Evolutionary conservation across 2,113 vertebrate species (phyloP).

Genomic region (Ptyas mucosa): DNA sequence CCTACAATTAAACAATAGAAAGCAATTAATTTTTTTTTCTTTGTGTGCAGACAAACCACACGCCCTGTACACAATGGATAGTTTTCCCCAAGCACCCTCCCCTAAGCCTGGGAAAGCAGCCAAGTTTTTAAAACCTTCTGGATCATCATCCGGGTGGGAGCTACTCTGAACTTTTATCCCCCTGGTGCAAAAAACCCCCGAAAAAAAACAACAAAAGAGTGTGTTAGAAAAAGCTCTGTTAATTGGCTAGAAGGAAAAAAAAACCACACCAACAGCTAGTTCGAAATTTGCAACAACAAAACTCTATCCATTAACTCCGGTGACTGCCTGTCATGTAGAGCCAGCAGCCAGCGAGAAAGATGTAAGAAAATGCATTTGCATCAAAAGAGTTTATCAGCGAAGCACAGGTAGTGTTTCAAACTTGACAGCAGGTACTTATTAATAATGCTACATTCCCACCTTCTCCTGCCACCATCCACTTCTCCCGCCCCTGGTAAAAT

Average conservation of each 20-base stretch:
- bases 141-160: neutral
- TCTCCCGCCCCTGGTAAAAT: constrained; percentile 2
- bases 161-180: neutral
- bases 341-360: constrained; percentile 13
- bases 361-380: neutral
- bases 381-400: constrained; percentile 22
- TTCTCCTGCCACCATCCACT: neutral
- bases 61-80: neutral
- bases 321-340: constrained; percentile 21
- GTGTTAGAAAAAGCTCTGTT: neutral
- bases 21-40: neutral
- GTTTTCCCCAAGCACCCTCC: neutral
- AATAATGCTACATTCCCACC: neutral
- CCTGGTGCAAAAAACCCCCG: neutral
- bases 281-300: neutral
- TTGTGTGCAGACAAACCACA: neutral
- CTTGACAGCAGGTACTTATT: constrained; percentile 7
- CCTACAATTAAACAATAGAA: neutral
- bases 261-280: neutral
- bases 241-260: neutral
- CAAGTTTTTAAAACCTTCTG: neutral
- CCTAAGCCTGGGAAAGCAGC: neutral
- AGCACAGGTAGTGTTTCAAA: constrained; percentile 16
- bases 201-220: neutral
- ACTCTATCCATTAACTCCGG: neutral